These are phyloP conservation scores for Hippocampus comes DNA, from an alignment of 2,113 vertebrate genomes.

Conservation along the genomic window DNA sequence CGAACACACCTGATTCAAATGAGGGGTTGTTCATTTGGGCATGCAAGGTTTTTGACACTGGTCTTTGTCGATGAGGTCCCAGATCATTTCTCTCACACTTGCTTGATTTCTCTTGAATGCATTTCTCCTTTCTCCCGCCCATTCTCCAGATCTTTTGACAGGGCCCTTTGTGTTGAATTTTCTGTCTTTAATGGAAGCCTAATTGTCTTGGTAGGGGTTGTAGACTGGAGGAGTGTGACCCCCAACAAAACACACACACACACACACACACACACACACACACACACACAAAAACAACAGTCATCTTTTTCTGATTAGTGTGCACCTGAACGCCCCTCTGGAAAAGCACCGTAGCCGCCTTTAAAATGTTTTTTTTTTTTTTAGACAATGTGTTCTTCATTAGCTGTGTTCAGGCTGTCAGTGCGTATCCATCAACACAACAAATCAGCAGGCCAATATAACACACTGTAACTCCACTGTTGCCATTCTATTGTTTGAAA, in stretches of 20 bases:
- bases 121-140: neutral
- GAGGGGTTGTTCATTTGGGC: too few relatives aligned
- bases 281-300: slow-evolving; percentile 17
- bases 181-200: slow-evolving; percentile 57
- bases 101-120: slow-evolving; percentile 7
- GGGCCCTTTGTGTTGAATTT: slow-evolving; percentile 43
- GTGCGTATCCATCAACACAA: slow-evolving; percentile 34
- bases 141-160: slow-evolving; percentile 46
- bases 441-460: slow-evolving; percentile 45
- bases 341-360: slow-evolving; percentile 14
- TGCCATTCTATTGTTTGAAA: slow-evolving; percentile 33
- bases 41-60: too few relatives aligned
- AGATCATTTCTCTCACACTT: slow-evolving; percentile 51
- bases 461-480: slow-evolving; percentile 29
- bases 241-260: slow-evolving; percentile 9
- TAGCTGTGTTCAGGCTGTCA: slow-evolving; percentile 50
- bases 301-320: slow-evolving; percentile 61
- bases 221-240: slow-evolving; percentile 30
- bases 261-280: neutral
- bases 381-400: slow-evolving; percentile 41
- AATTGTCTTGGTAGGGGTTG: slow-evolving; percentile 48
- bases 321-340: slow-evolving; percentile 53
- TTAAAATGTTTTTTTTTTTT: neutral
- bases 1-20: too few relatives aligned
- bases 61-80: slow-evolving; percentile 6